A percentile compares a stretch with the other conserved stretches of the same genome.
These are phyloP conservation scores for Gambusia yucatana DNA, from an alignment of 2,797 vertebrate species.

Conservation along the genomic window DNA sequence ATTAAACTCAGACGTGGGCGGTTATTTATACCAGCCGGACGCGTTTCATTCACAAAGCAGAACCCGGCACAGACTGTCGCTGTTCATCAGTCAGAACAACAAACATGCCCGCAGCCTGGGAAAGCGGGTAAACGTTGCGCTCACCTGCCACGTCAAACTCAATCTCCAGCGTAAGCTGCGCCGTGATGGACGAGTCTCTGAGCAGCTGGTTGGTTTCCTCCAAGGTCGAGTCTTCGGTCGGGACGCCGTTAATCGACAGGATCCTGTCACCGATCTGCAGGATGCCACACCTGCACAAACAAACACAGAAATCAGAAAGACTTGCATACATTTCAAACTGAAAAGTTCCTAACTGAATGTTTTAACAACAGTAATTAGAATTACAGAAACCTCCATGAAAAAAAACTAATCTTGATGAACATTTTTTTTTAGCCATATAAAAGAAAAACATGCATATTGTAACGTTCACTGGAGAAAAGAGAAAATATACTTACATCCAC, in stretches of 20 bases:
- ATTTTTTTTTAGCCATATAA: too few relatives aligned
- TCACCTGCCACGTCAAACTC: slow-evolving; percentile 98
- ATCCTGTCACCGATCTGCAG: slow-evolving; percentile 97
- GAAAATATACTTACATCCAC: too few relatives aligned
- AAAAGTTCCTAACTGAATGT: background rate
- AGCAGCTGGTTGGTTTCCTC: slow-evolving; percentile 98
- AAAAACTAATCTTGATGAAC: background rate
- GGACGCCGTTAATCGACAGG: slow-evolving; percentile 94
- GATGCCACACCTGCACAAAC: slow-evolving; percentile 89
- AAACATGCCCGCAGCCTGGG: background rate
- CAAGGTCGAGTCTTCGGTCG: slow-evolving; percentile 96
- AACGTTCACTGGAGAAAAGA: too few relatives aligned
- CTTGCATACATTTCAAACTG: background rate
- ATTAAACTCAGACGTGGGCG: slow-evolving; percentile 24
- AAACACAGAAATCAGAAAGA: background rate
- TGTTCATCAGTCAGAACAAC: background rate
- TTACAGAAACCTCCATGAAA: background rate
- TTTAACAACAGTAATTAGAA: background rate
- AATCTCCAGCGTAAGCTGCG: slow-evolving; percentile 96
- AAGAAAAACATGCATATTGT: too few relatives aligned
- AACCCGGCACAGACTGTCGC: slow-evolving; percentile 20
- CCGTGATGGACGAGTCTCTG: slow-evolving; percentile 93
- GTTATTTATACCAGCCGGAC: slow-evolving; percentile 24
- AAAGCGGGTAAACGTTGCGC: background rate
- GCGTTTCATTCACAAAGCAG: slow-evolving; percentile 27